These are phyloP conservation scores for Rhagonycha fulva DNA, from an alignment of 2,888 invertebrate genomes.

Conservation along the genomic window DNA sequence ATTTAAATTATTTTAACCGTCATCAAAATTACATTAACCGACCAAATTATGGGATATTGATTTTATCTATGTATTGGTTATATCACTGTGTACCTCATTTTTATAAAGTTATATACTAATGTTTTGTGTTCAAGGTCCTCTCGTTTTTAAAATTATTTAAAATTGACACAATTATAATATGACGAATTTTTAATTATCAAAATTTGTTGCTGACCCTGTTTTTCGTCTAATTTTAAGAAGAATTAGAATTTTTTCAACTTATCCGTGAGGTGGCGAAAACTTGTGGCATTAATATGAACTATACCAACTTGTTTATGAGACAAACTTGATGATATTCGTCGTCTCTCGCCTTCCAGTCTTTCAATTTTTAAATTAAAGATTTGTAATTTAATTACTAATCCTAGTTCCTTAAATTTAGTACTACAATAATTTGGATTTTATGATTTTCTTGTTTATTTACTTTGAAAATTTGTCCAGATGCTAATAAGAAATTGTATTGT, in stretches of 20 bases:
- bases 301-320: neutral
- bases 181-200: neutral
- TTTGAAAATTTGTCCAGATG: neutral
- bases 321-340: neutral
- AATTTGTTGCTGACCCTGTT: neutral
- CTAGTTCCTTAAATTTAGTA: neutral
- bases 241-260: neutral
- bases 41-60: neutral
- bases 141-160: neutral
- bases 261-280: constrained; percentile 37
- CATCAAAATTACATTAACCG: neutral
- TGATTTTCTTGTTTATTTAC: neutral
- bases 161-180: neutral
- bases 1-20: neutral
- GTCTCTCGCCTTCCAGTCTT: neutral
- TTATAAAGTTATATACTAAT: neutral
- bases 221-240: neutral
- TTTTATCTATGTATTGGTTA: neutral
- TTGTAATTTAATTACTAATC: neutral
- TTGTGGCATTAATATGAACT: constrained; percentile 28
- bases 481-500: constrained; percentile 4
- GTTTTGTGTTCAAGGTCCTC: neutral
- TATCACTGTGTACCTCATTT: neutral
- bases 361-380: neutral
- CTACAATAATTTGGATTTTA: neutral